Conservation (phyloP, 2,113 vertebrate species). For the Protomyctophum bolini region DNA sequence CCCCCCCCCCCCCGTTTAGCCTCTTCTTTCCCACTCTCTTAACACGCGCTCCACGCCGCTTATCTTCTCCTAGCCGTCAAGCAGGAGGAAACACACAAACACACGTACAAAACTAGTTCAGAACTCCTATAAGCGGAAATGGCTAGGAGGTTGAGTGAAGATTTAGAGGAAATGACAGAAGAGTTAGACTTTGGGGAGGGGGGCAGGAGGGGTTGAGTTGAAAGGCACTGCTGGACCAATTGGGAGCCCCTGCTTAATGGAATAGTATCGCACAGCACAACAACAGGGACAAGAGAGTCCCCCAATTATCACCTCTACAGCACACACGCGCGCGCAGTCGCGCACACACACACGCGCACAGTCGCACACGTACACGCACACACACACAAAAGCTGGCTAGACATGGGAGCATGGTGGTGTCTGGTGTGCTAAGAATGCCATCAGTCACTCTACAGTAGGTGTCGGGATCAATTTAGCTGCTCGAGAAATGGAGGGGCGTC, state of each 20-base stretch:
- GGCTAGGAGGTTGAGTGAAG: constrained; percentile 48
- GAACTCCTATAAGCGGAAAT: constrained; percentile 56
- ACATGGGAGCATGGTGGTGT: constrained; percentile 44
- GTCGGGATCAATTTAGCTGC: constrained; percentile 73
- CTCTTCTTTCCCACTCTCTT: constrained; percentile 6
- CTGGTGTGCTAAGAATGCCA: constrained; percentile 71
- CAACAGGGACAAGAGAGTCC: constrained; percentile 63
- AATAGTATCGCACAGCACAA: constrained; percentile 49
- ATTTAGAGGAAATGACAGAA: constrained; percentile 61
- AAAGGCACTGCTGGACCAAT: constrained; percentile 66
- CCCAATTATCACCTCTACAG: constrained; percentile 68
- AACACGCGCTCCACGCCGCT: background rate
- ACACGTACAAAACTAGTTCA: constrained; percentile 21
- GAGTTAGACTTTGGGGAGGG: constrained; percentile 50
- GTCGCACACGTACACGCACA: constrained; percentile 20
- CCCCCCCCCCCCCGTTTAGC: constrained; percentile 20
- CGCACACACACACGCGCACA: background rate
- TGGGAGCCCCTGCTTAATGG: constrained; percentile 63
- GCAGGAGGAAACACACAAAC: background rate
- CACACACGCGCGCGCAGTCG: background rate
- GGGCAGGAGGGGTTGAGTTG: constrained; percentile 43
- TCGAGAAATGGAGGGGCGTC: constrained; percentile 51
- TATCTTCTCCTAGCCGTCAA: background rate
- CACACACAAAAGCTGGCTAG: constrained; percentile 29
- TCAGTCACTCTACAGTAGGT: constrained; percentile 70